Evolutionary conservation across 1,140 invertebrate species (phyloP).

Genomic region (Rhizoglyphus robini): DNA sequence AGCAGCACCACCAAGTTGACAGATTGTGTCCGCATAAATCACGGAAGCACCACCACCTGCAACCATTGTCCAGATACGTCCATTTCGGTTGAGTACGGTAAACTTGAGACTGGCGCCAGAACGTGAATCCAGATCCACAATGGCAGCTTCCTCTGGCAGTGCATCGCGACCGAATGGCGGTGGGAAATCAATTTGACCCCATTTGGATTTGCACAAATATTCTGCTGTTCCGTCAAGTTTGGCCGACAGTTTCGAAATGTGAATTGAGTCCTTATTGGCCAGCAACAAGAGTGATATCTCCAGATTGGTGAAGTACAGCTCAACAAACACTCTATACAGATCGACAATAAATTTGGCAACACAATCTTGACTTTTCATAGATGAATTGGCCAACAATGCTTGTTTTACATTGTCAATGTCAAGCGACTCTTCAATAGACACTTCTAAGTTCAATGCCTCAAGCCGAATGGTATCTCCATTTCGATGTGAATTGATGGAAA

Average conservation of each 20-base stretch:
- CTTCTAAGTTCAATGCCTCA: slow-evolving; percentile 46
- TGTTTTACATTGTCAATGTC: slow-evolving; percentile 41
- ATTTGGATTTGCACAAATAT: slow-evolving; percentile 83
- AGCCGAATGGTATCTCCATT: slow-evolving; percentile 88
- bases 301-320: slow-evolving; percentile 94
- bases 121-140: slow-evolving; percentile 94
- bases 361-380: slow-evolving; percentile 48
- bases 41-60: slow-evolving; percentile 98
- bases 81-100: slow-evolving; percentile 79
- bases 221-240: slow-evolving; percentile 98
- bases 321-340: slow-evolving; percentile 76
- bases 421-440: slow-evolving; percentile 51
- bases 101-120: slow-evolving; percentile 95
- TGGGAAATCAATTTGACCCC: slow-evolving; percentile 92
- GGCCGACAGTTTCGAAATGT: slow-evolving; percentile 88
- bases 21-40: slow-evolving; percentile 97
- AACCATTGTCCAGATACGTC: slow-evolving; percentile 99
- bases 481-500: slow-evolving; percentile 92
- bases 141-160: slow-evolving; percentile 89
- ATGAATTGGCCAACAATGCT: slow-evolving; percentile 52
- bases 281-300: slow-evolving; percentile 62
- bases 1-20: slow-evolving; percentile 77
- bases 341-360: slow-evolving; percentile 67
- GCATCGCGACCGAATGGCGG: slow-evolving; percentile 97
- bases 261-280: slow-evolving; percentile 63